Conservation (phyloP, 92 coral and sea anemone genomes). For the Montipora capitata region DNA sequence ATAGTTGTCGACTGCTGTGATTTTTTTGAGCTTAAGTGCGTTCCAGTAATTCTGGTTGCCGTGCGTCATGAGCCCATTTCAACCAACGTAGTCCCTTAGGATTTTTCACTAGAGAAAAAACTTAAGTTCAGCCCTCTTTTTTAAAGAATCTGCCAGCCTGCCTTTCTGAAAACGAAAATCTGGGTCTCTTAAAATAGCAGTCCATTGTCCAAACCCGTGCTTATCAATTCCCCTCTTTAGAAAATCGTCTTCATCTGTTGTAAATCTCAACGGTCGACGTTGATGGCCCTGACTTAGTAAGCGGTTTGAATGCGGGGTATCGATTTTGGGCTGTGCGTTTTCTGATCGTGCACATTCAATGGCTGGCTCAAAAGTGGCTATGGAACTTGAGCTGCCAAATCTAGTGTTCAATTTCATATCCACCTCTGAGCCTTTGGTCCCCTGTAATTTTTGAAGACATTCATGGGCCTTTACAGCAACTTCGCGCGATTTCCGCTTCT, state of each 20-base stretch:
- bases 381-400: background rate
- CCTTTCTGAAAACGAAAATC: conserved; percentile 32
- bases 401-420: background rate
- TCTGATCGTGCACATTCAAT: background rate
- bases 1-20: too few species aligned
- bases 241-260: background rate
- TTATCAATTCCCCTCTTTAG: background rate
- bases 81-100: background rate
- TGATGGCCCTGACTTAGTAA: background rate
- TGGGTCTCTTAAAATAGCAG: conserved; percentile 43
- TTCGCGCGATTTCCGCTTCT: too few species aligned
- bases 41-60: too few species aligned
- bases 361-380: background rate
- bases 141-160: conserved; percentile 45
- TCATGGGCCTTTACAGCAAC: too few species aligned
- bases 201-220: conserved; percentile 10
- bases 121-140: conserved; percentile 35
- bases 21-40: too few species aligned
- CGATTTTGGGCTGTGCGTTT: background rate
- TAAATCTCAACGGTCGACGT: background rate
- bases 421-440: background rate
- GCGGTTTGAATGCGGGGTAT: background rate
- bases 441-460: too few species aligned
- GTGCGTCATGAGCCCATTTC: too few species aligned
- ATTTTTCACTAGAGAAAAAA: background rate